Percentiles rank a stretch among this genome's conserved stretches.
Evolutionary conservation across 2,113 vertebrate species (phyloP).

Genomic region (Chascanopsetta lugubris): DNA sequence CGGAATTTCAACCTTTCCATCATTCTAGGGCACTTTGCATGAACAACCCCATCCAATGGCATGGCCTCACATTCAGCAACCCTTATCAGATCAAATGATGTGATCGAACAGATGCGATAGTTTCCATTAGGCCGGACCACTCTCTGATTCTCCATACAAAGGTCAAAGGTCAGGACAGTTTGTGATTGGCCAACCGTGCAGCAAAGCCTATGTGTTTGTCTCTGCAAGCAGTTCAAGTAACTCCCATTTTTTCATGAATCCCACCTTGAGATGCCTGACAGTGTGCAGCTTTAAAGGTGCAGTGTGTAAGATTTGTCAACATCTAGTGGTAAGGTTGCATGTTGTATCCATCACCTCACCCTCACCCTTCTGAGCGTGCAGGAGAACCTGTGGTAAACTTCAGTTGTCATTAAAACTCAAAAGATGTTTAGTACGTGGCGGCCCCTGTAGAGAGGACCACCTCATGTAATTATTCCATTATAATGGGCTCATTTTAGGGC

Average conservation of each 20-base stretch:
- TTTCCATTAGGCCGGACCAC: background rate
- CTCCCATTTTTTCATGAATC: no score
- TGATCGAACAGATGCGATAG: background rate
- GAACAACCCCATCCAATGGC: background rate
- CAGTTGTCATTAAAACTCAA: no score
- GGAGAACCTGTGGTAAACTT: no score
- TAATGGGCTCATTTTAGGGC: no score
- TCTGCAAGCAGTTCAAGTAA: background rate
- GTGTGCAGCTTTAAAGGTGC: no score
- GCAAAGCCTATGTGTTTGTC: background rate
- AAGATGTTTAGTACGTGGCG: no score
- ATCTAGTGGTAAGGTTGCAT: no score
- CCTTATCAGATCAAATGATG: background rate
- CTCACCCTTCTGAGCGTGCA: no score
- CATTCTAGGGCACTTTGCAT: background rate
- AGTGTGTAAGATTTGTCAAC: no score
- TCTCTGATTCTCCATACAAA: background rate
- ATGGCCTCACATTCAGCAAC: conserved; percentile 1
- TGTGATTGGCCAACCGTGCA: background rate
- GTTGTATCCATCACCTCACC: no score
- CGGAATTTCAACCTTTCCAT: background rate
- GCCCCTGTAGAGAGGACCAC: no score
- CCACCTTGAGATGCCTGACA: background rate
- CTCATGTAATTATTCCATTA: no score
- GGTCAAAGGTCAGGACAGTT: background rate